A percentile compares a stretch with the other conserved stretches of the same genome.
Conservation (phyloP, 2,797 vertebrate species). For the Okamejei kenojei region DNA sequence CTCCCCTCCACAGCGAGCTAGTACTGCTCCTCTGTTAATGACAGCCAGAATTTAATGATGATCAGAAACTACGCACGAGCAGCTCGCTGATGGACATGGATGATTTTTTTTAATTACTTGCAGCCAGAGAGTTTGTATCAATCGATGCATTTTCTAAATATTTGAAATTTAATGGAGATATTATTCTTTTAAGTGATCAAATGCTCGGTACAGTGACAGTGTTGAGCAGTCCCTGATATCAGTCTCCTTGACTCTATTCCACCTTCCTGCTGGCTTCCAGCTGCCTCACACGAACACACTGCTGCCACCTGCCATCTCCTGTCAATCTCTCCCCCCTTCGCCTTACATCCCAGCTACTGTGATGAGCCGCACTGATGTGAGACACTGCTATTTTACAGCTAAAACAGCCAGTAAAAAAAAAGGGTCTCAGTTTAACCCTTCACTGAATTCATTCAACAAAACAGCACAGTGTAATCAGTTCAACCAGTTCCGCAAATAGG, state of each 20-base stretch:
- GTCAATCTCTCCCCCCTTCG: slow-evolving; percentile 44
- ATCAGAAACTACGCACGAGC: neutral
- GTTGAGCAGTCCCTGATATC: slow-evolving; percentile 20
- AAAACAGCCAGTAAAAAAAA: neutral
- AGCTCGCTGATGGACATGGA: neutral
- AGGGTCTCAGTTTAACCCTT: neutral
- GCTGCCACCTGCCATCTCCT: slow-evolving; percentile 49
- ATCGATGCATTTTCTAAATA: neutral
- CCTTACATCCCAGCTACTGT: slow-evolving; percentile 47
- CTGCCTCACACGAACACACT: slow-evolving; percentile 30
- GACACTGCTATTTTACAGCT: neutral
- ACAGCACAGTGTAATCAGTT: neutral
- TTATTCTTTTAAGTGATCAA: neutral
- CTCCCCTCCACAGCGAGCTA: too few relatives aligned
- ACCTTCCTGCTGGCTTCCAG: slow-evolving; percentile 39
- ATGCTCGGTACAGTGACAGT: neutral
- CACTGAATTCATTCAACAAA: neutral
- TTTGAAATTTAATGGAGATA: neutral
- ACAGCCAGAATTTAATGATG: neutral
- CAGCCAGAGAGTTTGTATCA: neutral
- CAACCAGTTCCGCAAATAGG: neutral
- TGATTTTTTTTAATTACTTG: neutral
- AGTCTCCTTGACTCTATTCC: slow-evolving; percentile 11
- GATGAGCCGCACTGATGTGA: neutral
- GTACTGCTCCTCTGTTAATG: neutral